Evolutionary conservation across 2,888 invertebrate genomes (phyloP), one percentile per base, ranked within the genome.

Genomic region (Syrphus vitripennis): DNA sequence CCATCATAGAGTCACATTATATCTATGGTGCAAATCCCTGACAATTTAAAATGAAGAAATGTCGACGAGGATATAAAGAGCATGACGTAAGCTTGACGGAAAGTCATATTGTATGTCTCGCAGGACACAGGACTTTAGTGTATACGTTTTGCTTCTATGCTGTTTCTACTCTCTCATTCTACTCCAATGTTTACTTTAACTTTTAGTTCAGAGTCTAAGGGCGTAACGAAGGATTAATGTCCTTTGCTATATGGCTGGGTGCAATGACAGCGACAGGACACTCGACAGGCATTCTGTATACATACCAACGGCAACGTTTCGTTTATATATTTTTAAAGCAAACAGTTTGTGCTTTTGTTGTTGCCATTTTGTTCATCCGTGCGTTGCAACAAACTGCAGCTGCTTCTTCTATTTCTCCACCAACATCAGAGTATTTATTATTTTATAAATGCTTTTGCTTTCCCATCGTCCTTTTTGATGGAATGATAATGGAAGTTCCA

Each of bases 1-100:
- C 26, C 26, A 42, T 26, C 42, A 63, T 29, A 70, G 14, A 75
- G 61, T 37, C 72, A 59, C 31, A 50, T 74, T 67, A 50, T 59
- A 40, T 69, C 67, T 24, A 50, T 50, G 26, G 63, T 70, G 40
- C 57, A 79, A 83, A 79, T 75, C 74, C 70, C 65, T 65, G 65
- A 75, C 79, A 79, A 80, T 70, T 72, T 63, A 70, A 83, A 83
- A 83, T 79, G 83, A 83, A 83, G 83, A 83, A 83, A 83, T 83
- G 83, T 79, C 83, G 65, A 74, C 55, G 21, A 83, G 74, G 61
- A 83, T 69, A 83, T 55, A 79, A 69, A 72, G 78, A 61, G 71
- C 57, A 71, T 57, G 65, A 72, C 82, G 59, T 34, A 71, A 77
- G 79, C 79, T 69, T 74, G 83, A 83, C 55, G 69, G 79, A 78